Evolutionary conservation across 2,888 invertebrate genomes (phyloP).

Genomic region (Microplitis deprimator): DNA sequence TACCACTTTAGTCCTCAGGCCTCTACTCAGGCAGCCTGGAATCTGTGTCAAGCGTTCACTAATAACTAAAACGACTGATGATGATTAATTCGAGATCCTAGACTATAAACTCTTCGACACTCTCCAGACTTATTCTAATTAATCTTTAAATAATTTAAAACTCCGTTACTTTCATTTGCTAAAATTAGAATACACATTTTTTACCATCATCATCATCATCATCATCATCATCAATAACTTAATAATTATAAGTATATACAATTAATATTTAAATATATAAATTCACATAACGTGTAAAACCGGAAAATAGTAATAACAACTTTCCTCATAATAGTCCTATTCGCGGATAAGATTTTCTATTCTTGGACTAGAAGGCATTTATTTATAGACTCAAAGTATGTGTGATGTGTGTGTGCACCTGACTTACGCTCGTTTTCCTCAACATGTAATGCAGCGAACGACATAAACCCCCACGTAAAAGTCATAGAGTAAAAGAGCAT

Average conservation of each 20-base stretch:
- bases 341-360: constrained; percentile 61
- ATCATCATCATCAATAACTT: too few species aligned
- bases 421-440: constrained; percentile 51
- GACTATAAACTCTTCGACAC: not conserved
- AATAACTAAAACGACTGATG: not conserved
- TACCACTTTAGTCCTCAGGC: constrained; percentile 17
- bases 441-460: not conserved
- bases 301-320: constrained; percentile 35
- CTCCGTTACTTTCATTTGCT: not conserved
- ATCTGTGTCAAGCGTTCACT: constrained; percentile 10
- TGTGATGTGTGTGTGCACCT: constrained; percentile 21
- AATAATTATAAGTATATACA: too few species aligned
- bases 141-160: not conserved
- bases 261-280: too few species aligned
- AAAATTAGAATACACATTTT: too few species aligned
- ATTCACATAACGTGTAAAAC: not conserved
- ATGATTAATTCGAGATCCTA: constrained; percentile 2
- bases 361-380: constrained; percentile 58
- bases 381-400: constrained; percentile 62
- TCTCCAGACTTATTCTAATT: not conserved
- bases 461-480: not conserved
- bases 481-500: not conserved
- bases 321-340: constrained; percentile 45
- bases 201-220: too few species aligned
- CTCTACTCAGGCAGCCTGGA: not conserved